Evolutionary conservation across 2,888 invertebrate species (phyloP).

Genomic region (Fragum whitleyi): DNA sequence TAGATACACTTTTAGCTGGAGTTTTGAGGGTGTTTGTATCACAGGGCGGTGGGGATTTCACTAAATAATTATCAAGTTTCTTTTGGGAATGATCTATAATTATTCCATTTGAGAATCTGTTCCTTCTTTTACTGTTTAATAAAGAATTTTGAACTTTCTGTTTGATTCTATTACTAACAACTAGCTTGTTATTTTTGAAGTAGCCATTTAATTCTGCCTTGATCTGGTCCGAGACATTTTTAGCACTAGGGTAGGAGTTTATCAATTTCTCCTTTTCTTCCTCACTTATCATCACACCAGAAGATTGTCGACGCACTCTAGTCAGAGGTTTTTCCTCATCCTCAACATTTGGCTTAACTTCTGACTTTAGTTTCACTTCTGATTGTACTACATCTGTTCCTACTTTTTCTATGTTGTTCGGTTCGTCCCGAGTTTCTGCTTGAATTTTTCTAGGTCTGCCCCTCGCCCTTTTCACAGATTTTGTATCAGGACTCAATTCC

Average conservation of each 20-base stretch:
- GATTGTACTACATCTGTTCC: background rate
- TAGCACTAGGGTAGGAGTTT: slow-evolving; percentile 52
- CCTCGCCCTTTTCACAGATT: slow-evolving; percentile 13
- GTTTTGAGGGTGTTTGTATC: slow-evolving; percentile 54
- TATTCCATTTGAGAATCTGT: slow-evolving; percentile 63
- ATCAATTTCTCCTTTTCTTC: slow-evolving; percentile 53
- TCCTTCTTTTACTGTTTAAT: slow-evolving; percentile 61
- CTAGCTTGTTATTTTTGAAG: slow-evolving; percentile 65
- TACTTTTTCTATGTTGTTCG: background rate
- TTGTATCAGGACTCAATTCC: background rate
- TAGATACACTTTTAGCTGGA: slow-evolving; percentile 56
- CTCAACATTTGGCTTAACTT: slow-evolving; percentile 5
- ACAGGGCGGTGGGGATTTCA: slow-evolving; percentile 46
- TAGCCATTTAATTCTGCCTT: slow-evolving; percentile 68
- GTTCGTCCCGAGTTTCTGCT: slow-evolving; percentile 4
- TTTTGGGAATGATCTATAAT: slow-evolving; percentile 61
- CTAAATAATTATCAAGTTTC: slow-evolving; percentile 62
- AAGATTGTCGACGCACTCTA: slow-evolving; percentile 43
- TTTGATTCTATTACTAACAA: slow-evolving; percentile 66
- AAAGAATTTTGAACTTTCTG: slow-evolving; percentile 71
- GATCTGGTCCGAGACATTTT: slow-evolving; percentile 66
- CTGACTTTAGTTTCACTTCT: slow-evolving; percentile 9
- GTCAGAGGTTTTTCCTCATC: background rate
- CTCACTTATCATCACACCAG: slow-evolving; percentile 37
- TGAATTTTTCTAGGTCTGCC: slow-evolving; percentile 32